A percentile compares a stretch with the other conserved stretches of the same genome.
Conservation (phyloP, 2,888 invertebrate species). For the Hipparchia semele region DNA sequence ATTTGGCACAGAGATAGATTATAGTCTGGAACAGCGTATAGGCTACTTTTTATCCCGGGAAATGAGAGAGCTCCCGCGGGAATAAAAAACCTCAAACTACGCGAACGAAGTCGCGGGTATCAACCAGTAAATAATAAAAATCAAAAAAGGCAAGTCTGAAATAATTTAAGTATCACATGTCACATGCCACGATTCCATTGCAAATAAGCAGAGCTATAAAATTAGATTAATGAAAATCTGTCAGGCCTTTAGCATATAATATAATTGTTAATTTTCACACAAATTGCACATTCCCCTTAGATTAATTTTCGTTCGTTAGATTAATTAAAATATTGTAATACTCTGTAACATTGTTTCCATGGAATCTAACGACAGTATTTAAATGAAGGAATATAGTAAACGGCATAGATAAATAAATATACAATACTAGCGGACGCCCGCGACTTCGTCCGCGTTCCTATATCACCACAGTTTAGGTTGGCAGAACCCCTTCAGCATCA, state of each 20-base stretch:
- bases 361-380: neutral
- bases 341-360: neutral
- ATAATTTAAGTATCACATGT: neutral
- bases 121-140: no score
- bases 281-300: neutral
- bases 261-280: neutral
- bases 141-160: neutral
- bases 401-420: no score
- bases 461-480: no score
- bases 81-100: no score
- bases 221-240: conserved; percentile 4
- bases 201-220: neutral
- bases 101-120: no score
- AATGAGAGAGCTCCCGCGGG: no score
- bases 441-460: no score
- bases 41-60: no score
- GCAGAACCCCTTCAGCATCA: no score
- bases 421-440: no score
- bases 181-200: neutral
- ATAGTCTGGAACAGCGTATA: no score
- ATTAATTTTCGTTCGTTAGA: neutral
- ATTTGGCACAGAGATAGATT: no score
- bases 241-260: neutral
- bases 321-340: neutral
- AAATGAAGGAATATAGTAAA: neutral